phyloP scores from a whole-genome alignment of 2,888 invertebrate genomes.

The Ceriagrion tenellum region DNA sequence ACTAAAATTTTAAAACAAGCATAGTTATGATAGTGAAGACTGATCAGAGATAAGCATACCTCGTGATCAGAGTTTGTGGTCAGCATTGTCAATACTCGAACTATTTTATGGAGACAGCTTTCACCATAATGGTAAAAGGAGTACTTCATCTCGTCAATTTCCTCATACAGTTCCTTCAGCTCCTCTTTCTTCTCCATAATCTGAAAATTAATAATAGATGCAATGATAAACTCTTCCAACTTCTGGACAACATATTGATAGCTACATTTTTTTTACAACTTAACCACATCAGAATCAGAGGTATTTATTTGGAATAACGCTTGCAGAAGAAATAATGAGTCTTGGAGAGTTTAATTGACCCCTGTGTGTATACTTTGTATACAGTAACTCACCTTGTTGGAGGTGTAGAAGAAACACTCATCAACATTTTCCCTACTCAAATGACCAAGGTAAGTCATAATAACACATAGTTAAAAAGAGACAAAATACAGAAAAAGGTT shows the following conservation, averaged over 20 bases:
- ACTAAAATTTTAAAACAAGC: neutral
- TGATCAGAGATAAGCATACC: slow-evolving; percentile 69
- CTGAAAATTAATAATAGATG: slow-evolving; percentile 71
- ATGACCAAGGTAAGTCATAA: too few relatives aligned
- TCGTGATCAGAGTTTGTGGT: slow-evolving; percentile 71
- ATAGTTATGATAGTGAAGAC: neutral
- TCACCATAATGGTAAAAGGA: slow-evolving; percentile 84
- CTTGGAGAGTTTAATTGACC: too few relatives aligned
- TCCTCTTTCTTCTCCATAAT: slow-evolving; percentile 80
- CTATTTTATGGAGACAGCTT: slow-evolving; percentile 83
- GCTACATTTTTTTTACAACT: too few relatives aligned
- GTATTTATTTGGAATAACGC: too few relatives aligned
- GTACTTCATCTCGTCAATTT: slow-evolving; percentile 80
- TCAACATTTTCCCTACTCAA: too few relatives aligned
- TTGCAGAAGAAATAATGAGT: too few relatives aligned
- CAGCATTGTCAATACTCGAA: slow-evolving; percentile 80
- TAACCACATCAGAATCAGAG: too few relatives aligned
- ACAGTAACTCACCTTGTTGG: too few relatives aligned
- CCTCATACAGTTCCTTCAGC: slow-evolving; percentile 79
- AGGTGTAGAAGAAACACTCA: too few relatives aligned
- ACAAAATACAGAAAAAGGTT: too few relatives aligned
- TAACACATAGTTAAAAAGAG: too few relatives aligned
- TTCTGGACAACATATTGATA: neutral
- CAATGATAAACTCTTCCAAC: neutral
- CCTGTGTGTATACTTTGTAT: too few relatives aligned